Base-by-base conservation (phyloP, 37 sponge, comb jelly and placozoan species). In the Diacarnus erythraeanus region DNA sequence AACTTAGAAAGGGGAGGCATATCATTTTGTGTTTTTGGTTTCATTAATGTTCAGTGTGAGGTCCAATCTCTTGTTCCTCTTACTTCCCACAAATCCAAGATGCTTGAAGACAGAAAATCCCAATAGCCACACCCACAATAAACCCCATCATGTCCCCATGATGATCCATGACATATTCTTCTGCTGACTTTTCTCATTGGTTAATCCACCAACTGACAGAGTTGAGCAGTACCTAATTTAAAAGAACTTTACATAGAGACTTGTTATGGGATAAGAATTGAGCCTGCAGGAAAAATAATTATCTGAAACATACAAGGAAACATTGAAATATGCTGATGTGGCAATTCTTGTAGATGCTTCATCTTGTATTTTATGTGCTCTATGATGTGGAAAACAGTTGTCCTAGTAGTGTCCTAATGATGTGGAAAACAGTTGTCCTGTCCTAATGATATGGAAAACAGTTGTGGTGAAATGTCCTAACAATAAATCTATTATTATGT, bases 81-180 rank as follows among this genome's bases (percentile, higher is more conserved):
- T 61, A 4, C 9, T 23, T 10, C 30, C 18, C 29, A 34, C 51
- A 47, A 47, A 47, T n/a, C n/a, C n/a, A n/a, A n/a, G n/a, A 6
- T 25, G 61, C 23, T 25, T 60, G 69, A 76, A 57, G 47, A 84
- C 10, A 21, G 72, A 85, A 0, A 2, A 85, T 63, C 12, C 79
- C 74, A 1, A 85, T 27, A 20, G 71, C 44, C 56, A 85, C 71
- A 2, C 85, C 85, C 12, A 38, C 74, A 1, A 70, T n/a, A 25
- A 85, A 77, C 1, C 79, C 79, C 21, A 20, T 35, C 18, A 72
- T 2, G 63, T 63, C 2, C 78, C 85, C 23, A 77, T 38, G 9
- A 85, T 77, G 4, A 78, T 71, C 84, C 84, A 84, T 3, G 60
- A 65, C 70, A 77, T 56, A 33, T 84, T 61, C 20, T 58, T 69